Percentiles rank a stretch among this genome's conserved stretches.
Evolutionary conservation across 2,888 invertebrate genomes (phyloP).

Genomic region (Erpobdella octoculata): DNA sequence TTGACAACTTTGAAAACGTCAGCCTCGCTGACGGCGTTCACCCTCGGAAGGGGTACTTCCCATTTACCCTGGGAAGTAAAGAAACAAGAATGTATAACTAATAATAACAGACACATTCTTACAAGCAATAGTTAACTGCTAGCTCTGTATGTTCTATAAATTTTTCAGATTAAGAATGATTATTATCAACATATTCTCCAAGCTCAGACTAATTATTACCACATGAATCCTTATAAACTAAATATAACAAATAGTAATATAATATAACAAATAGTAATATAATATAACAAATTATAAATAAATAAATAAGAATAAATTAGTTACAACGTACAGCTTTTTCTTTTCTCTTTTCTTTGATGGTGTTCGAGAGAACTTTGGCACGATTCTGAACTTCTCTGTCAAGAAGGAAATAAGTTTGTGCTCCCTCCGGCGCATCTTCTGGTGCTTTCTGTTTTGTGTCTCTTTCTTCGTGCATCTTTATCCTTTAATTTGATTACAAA

Average conservation of each 20-base stretch:
- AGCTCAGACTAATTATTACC: too few species aligned
- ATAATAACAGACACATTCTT: not conserved
- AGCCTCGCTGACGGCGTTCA: constrained; percentile 86
- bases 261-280: not conserved
- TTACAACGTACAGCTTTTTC: constrained; percentile 70
- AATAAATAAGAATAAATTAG: not conserved
- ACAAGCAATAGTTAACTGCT: too few species aligned
- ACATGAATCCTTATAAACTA: too few species aligned
- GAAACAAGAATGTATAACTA: not conserved
- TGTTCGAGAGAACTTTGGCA: constrained; percentile 91
- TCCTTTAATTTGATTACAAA: constrained; percentile 47
- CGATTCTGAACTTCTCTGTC: constrained; percentile 88
- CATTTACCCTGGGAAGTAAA: constrained; percentile 70
- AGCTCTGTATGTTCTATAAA: too few species aligned
- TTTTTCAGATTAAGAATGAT: too few species aligned
- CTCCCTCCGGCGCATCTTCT: constrained; percentile 74
- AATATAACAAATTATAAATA: not conserved
- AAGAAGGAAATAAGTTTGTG: constrained; percentile 87
- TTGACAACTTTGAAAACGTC: constrained; percentile 90
- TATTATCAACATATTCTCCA: too few species aligned
- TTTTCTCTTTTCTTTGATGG: constrained; percentile 98
- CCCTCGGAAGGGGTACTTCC: constrained; percentile 98
- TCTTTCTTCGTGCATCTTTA: constrained; percentile 91
- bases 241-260: too few species aligned
- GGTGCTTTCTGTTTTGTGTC: constrained; percentile 69